Evolutionary conservation across 2,888 invertebrate genomes (phyloP).

Genomic region (Girardia tigrina): DNA sequence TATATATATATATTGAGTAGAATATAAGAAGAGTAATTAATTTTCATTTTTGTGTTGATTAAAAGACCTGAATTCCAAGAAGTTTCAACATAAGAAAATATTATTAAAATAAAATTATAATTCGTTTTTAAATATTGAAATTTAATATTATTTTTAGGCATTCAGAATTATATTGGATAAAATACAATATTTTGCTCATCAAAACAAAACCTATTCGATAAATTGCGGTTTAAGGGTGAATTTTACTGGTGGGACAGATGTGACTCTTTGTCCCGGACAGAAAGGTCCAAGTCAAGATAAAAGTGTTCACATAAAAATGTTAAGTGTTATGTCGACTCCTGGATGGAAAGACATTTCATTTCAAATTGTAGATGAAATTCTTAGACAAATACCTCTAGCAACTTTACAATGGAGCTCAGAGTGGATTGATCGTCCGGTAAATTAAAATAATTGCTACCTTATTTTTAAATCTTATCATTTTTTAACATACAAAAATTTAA

Average conservation of each 20-base stretch:
- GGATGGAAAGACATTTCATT: background rate
- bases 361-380: conserved; percentile 1
- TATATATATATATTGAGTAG: too few species aligned
- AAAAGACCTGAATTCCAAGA: too few species aligned
- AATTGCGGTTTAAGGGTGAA: conserved; percentile 28
- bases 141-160: background rate
- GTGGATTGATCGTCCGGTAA: conserved; percentile 18
- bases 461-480: too few species aligned
- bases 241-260: background rate
- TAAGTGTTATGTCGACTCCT: background rate
- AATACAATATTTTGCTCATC: conserved; percentile 15
- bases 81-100: too few species aligned
- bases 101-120: too few species aligned
- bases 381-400: background rate
- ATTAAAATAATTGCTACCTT: too few species aligned
- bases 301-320: background rate
- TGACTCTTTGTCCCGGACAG: conserved; percentile 21
- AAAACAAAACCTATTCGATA: background rate
- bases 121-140: too few species aligned
- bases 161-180: background rate
- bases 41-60: too few species aligned
- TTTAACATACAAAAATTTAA: too few species aligned
- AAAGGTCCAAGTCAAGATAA: background rate
- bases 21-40: too few species aligned
- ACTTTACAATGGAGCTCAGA: conserved; percentile 10